These are phyloP conservation scores for Archegozetes longisetosus DNA, from an alignment of 1,140 invertebrate genomes.

Conservation along the genomic window DNA sequence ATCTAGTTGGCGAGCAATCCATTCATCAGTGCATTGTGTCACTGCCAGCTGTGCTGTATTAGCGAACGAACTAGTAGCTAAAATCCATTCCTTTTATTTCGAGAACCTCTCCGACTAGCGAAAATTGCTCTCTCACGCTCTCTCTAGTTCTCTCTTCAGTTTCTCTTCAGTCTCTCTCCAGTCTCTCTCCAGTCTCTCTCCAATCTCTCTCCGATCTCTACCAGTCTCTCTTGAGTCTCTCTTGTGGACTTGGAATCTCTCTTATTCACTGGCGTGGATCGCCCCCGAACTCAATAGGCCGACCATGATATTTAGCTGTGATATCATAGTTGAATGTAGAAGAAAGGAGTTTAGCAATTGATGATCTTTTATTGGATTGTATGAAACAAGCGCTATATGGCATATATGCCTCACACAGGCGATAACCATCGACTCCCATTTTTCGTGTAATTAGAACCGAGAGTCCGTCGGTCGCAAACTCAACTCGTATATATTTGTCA, in stretches of 20 bases:
- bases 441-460: neutral
- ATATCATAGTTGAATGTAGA: neutral
- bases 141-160: neutral
- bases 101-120: no score
- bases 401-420: neutral
- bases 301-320: neutral
- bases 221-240: neutral
- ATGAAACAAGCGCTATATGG: neutral
- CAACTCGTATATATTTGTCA: neutral
- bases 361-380: neutral
- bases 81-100: no score
- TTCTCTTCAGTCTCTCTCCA: neutral
- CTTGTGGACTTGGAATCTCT: no score
- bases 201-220: no score
- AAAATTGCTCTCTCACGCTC: neutral
- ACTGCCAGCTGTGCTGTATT: neutral
- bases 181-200: no score
- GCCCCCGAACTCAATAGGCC: neutral
- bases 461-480: neutral
- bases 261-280: neutral
- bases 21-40: neutral
- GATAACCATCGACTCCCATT: neutral
- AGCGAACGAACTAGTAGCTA: no score
- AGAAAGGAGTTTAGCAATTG: neutral
- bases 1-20: neutral